Evolutionary conservation across 2,797 vertebrate genomes (phyloP), one percentile per base, ranked within the genome.

Genomic region (Pagetopsis macropterus): DNA sequence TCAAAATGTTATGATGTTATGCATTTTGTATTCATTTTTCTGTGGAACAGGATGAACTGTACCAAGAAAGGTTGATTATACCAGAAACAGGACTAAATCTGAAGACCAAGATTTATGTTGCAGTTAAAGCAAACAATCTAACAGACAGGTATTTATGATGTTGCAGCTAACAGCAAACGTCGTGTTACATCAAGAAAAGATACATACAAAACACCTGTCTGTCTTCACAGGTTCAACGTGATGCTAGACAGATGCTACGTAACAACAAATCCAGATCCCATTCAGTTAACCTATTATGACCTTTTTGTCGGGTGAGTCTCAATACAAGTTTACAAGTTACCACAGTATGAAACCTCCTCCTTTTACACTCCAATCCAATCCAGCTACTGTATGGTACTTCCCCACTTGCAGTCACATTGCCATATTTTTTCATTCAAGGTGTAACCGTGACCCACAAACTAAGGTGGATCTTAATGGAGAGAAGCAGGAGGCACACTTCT

Each of bases 31-130:
- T 15, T 54, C 9, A 7, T 13, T 65, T 75, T 69, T 63, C 21
- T 52, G n/a, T 70, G 17, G 9, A 61, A 85, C 70, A 95, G 94
- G 87, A 89, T 67, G 0, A 9, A 0, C 0, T 1, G 0, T 93
- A 88, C 67, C 0, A 0, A 40, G 2, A 43, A 0, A 0, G 16
- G 1, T 80, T 95, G 11, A 10, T 8, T 2, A 76, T 95, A 17
- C 95, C 95, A 40, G 0, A 31, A 5, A 61, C 60, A 0, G 95
- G 95, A 57, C 77, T 95, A 19, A 79, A 83, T 50, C 67, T 94
- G 63, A 95, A 95, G 83, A 94, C 91, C 43, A 91, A 89, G 57
- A 91, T 95, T 74, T 94, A 91, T 75, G 95, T 95, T 48, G 72
- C 57, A 43, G 91, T 95, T n/a, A 76, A 73, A 44, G 94, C 94